Evolutionary conservation across 1,140 invertebrate genomes (phyloP).

Genomic region (Eupristina koningsbergeri): DNA sequence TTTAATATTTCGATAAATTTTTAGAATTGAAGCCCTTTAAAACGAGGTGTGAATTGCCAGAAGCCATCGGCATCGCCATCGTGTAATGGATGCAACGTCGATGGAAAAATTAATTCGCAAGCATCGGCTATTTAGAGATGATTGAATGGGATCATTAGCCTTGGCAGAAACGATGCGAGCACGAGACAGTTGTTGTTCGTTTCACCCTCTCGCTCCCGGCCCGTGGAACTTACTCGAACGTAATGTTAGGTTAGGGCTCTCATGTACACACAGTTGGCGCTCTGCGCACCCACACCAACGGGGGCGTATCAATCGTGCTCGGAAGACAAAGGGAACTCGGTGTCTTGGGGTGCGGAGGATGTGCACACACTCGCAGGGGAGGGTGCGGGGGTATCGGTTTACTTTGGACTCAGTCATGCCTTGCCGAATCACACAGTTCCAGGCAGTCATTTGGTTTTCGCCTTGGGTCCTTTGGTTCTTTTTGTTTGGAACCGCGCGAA

Average conservation of each 20-base stretch:
- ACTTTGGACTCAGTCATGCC: conserved; percentile 27
- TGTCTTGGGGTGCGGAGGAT: conserved; percentile 11
- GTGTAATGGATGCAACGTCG: too few relatives aligned
- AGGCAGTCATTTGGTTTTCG: too few relatives aligned
- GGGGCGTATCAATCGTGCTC: background rate
- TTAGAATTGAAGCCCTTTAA: too few relatives aligned
- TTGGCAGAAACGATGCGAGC: too few relatives aligned
- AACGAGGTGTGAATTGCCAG: too few relatives aligned
- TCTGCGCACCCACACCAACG: background rate
- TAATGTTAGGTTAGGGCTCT: background rate
- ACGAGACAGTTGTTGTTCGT: too few relatives aligned
- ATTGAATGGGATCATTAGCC: too few relatives aligned
- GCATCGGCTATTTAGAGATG: too few relatives aligned
- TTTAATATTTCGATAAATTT: too few relatives aligned
- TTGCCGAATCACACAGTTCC: background rate
- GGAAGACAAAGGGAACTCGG: conserved; percentile 4
- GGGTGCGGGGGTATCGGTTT: background rate
- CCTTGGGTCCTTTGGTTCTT: background rate
- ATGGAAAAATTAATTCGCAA: too few relatives aligned
- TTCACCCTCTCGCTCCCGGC: too few relatives aligned
- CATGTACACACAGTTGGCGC: background rate
- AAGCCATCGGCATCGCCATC: too few relatives aligned
- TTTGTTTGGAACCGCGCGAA: background rate
- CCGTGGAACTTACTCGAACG: background rate
- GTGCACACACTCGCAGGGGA: background rate